Base-by-base conservation (phyloP, 2,113 vertebrate genomes). In the Campylomormyrus tamandua region DNA sequence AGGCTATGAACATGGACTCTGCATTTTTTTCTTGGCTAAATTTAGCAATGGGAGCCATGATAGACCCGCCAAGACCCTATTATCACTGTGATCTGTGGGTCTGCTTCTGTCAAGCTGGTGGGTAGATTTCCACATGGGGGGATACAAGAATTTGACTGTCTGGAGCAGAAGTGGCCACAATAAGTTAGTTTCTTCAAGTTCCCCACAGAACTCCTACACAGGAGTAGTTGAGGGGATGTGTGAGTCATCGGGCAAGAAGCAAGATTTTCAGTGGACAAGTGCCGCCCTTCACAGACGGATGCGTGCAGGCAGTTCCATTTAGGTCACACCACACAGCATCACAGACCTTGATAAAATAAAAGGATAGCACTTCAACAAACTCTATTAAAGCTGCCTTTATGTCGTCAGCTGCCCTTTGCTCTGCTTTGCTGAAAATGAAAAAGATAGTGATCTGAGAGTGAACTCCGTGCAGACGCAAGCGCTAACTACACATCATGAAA, bases 71-170 rank as follows among this genome's bases (percentile, higher is more conserved):
- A 70, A 10, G 3, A 70, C n/a, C 62, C 62, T 4, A 70, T 70
- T 31, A 70, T 70, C 62, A 31, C 92, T 89, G 91, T 89, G 91
- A 91, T 77, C 90, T 93, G 93, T 0, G 62, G 42, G 21, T 19
- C 93, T 92, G 92, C 93, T 94, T 95, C 95, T 95, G 91, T 92
- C 91, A 91, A 89, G 70, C 92, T 48, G 91, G 85, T 93, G 92
- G 93, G 92, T 90, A 93, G 77, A 90, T 93, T 94, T 95, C 93
- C 93, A 93, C 87, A 93, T 89, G 90, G 10, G 31, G 31, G 74
- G 35, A 42, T 80, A 70, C 77, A 93, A 92, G 91, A 94, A 93
- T 95, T 91, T 89, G 91, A 90, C 86, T 90, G 88, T n/a, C 13
- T 21, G 50, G 50, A 89, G 83, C 91, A 92, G 90, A 52, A 62